Base-by-base conservation (phyloP, 2,888 invertebrate species). In the Ochropleura leucogaster region DNA sequence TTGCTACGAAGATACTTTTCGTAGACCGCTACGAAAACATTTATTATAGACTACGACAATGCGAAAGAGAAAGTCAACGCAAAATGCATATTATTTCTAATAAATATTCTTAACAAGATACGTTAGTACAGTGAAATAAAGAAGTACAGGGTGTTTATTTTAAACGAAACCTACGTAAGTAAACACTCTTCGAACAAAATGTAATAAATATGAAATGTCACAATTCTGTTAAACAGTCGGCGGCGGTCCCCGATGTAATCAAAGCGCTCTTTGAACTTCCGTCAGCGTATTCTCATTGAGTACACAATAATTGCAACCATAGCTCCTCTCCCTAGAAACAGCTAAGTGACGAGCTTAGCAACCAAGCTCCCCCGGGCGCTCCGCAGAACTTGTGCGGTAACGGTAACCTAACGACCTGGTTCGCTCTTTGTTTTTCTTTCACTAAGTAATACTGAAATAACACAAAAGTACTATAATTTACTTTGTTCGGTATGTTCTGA, bases 361-460 rank as follows among this genome's bases (percentile, higher is more conserved):
- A 85, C 85, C 66, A 20, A 42, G 20, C 64, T 75, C 70, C 84
- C 80, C 64, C 65, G 75, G 80, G 80, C 80, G 16, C n/a, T 71
- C 53, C 66, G n/a, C 65, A 59, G 42, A 75, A 72, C 60, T 68
- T 53, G 60, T 42, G 68, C 68, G 67, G 84, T 59, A 75, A 68
- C 57, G 64, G 84, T 59, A 75, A 68, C 57, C 57, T 77, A 68
- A 83, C 70, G 74, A 80, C 55, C 42, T 67, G 79, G 69, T 72
- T 64, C 53, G 63, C n/a, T 82, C 53, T 46, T 30, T 75, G 66
- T 78, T 82, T 85, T 78, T 78, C 67, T 82, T 85, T 72, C 44
- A 68, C 72, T 70, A 67, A 78, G 59, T 72, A 49, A 80, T 63
- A 82, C 60, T 67, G 67, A 62, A 74, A 83, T 86, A 79, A 83